These are phyloP conservation scores for Cyprinodon variegatus DNA, from an alignment of 2,113 vertebrate species.

Conservation along the genomic window DNA sequence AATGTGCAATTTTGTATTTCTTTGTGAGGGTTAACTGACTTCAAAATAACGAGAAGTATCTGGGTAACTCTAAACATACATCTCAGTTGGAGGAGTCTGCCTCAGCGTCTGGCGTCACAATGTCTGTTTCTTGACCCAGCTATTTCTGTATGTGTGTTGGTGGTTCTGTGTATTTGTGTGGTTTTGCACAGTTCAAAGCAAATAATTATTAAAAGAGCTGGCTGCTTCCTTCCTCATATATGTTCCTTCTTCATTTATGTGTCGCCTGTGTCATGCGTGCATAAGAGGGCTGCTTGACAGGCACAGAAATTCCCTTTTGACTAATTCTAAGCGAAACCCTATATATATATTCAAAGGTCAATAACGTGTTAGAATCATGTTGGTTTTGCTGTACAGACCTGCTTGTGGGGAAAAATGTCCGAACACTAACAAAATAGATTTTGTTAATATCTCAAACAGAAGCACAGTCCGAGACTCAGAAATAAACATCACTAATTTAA, in stretches of 20 bases:
- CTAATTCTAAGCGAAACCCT: background rate
- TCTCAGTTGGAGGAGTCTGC: background rate
- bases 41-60: background rate
- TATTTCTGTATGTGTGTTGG: slow-evolving; percentile 41
- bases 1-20: background rate
- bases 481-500: no score
- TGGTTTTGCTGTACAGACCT: background rate
- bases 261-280: slow-evolving; percentile 1
- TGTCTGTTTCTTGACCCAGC: background rate
- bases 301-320: slow-evolving; percentile 5
- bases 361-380: background rate
- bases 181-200: slow-evolving; percentile 24
- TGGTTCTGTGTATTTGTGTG: slow-evolving; percentile 44
- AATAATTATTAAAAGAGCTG: slow-evolving; percentile 61
- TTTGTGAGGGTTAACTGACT: background rate
- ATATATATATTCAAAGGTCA: background rate
- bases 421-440: background rate
- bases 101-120: background rate
- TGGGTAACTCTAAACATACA: background rate
- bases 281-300: background rate
- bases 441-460: background rate
- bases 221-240: slow-evolving; percentile 52
- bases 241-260: slow-evolving; percentile 51
- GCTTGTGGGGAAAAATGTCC: background rate
- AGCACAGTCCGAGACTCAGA: background rate